These are phyloP conservation scores for Aphelenchoides avenae DNA, from an alignment of 1,140 invertebrate species.

Conservation along the genomic window DNA sequence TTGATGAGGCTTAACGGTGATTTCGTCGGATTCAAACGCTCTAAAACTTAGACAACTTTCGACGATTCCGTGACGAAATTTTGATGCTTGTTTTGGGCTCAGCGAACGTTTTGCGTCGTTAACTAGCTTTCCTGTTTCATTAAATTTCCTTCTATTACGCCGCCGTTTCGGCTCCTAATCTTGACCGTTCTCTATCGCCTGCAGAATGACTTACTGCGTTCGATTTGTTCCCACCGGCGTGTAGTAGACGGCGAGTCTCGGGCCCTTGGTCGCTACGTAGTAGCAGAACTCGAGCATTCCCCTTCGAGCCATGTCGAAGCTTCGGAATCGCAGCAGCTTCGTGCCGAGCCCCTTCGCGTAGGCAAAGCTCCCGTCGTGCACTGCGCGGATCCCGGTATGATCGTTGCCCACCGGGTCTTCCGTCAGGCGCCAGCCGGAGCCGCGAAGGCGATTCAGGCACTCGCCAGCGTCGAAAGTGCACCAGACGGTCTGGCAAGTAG, in stretches of 20 bases:
- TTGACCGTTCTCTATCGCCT: no score
- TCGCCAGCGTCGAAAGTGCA: constrained; percentile 36
- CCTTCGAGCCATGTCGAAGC: constrained; percentile 28
- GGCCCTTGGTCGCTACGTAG: constrained; percentile 21
- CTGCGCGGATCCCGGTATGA: constrained; percentile 33
- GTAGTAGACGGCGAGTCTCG: constrained; percentile 11
- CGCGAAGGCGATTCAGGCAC: constrained; percentile 33
- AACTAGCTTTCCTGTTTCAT: no score
- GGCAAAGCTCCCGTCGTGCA: constrained; percentile 32
- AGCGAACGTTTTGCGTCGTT: neutral
- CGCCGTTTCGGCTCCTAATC: constrained; percentile 16
- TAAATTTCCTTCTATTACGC: constrained; percentile 14
- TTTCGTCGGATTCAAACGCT: no score
- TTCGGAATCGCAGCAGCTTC: constrained; percentile 14
- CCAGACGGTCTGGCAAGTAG: constrained; percentile 29
- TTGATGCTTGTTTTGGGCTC: neutral
- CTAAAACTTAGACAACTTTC: neutral
- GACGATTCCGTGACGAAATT: constrained; percentile 4
- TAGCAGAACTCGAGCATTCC: constrained; percentile 41
- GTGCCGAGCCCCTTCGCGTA: constrained; percentile 41
- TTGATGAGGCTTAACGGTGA: neutral
- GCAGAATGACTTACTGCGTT: no score
- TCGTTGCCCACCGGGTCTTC: constrained; percentile 32
- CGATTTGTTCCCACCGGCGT: no score
- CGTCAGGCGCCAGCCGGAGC: constrained; percentile 31